phyloP scores from a whole-genome alignment of 2,888 invertebrate species.

The Mantis religiosa region DNA sequence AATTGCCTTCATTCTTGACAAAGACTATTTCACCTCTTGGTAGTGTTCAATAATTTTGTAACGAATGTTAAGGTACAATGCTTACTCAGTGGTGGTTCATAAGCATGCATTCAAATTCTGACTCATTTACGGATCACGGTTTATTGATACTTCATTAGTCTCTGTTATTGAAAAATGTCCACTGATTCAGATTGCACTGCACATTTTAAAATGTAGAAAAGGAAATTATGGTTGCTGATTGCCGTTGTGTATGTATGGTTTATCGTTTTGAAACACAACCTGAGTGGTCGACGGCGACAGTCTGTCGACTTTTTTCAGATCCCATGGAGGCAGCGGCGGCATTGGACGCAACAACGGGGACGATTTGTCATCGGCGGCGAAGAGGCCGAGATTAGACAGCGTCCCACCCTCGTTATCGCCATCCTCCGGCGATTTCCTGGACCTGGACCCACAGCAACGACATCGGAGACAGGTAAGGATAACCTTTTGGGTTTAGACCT shows the following conservation, averaged over 20 bases:
- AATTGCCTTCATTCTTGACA: too few relatives aligned
- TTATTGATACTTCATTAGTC: too few relatives aligned
- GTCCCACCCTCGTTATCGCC: conserved; percentile 15
- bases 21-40: too few relatives aligned
- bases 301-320: conserved; percentile 22
- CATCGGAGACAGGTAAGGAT: conserved; percentile 28
- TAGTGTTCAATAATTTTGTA: too few relatives aligned
- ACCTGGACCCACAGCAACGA: conserved; percentile 24
- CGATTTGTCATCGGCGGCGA: conserved; percentile 26
- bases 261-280: background rate
- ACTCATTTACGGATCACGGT: too few relatives aligned
- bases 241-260: background rate
- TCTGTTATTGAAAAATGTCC: too few relatives aligned
- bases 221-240: too few relatives aligned
- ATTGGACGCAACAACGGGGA: conserved; percentile 29
- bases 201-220: too few relatives aligned
- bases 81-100: background rate
- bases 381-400: conserved; percentile 28
- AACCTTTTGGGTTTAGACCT: too few relatives aligned
- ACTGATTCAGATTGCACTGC: too few relatives aligned
- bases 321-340: conserved; percentile 15
- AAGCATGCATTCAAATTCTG: too few relatives aligned
- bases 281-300: conserved; percentile 1
- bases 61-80: too few relatives aligned
- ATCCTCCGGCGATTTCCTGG: conserved; percentile 22